Conservation (phyloP, 2,797 vertebrate genomes). For the Xenentodon cancila region DNA sequence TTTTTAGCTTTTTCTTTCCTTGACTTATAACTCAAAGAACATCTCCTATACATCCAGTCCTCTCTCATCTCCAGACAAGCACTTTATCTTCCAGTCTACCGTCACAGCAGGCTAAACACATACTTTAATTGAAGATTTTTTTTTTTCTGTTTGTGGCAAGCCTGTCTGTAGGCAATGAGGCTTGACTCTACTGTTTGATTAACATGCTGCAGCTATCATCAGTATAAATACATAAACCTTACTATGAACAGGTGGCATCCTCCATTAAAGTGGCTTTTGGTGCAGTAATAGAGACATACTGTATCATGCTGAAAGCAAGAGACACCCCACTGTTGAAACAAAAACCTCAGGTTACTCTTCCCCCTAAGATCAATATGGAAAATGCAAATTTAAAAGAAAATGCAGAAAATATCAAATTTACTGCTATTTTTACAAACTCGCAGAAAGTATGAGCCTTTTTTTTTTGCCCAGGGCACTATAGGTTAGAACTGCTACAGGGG, state of each 20-base stretch:
- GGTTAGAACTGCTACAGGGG: too few species aligned
- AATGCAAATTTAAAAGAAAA: too few species aligned
- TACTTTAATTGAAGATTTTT: conserved; percentile 50
- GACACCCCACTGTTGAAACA: conserved; percentile 13
- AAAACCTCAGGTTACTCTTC: not conserved
- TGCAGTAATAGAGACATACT: conserved; percentile 9
- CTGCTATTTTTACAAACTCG: too few species aligned
- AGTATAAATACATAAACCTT: conserved; percentile 1
- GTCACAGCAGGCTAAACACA: conserved; percentile 66
- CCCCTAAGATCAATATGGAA: too few species aligned
- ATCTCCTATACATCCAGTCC: conserved; percentile 49
- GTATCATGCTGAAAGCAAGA: conserved; percentile 18
- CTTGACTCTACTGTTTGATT: conserved; percentile 51
- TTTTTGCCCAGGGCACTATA: too few species aligned
- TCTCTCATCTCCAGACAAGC: conserved; percentile 53
- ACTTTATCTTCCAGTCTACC: conserved; percentile 69
- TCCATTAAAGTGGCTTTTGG: conserved; percentile 16
- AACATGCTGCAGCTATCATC: not conserved
- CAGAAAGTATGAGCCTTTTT: too few species aligned
- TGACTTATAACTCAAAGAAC: conserved; percentile 60
- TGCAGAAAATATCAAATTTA: too few species aligned
- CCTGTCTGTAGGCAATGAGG: conserved; percentile 47
- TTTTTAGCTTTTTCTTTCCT: conserved; percentile 47
- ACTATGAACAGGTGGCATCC: conserved; percentile 3
- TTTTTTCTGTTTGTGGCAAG: conserved; percentile 37